A percentile compares a stretch with the other conserved stretches of the same genome.
Conservation (phyloP, 2,888 invertebrate genomes). For the Galerucella calmariensis region DNA sequence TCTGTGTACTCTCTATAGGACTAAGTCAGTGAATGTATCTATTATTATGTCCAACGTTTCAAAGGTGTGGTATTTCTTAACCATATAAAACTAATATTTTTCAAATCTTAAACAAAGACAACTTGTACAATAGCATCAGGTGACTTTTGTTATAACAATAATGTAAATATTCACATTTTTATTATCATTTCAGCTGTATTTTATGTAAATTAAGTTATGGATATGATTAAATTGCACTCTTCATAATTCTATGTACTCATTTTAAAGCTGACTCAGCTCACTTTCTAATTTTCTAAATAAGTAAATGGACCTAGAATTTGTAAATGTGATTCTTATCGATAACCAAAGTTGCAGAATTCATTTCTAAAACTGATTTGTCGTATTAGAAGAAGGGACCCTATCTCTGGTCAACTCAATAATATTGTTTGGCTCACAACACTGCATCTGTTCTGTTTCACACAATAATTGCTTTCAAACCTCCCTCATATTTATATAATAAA, state of each 20-base stretch:
- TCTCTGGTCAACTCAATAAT: neutral
- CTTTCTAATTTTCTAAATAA: too few relatives aligned
- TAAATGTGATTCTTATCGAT: neutral
- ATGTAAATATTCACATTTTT: neutral
- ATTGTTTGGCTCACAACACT: neutral
- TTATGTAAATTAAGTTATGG: neutral
- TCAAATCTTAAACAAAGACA: too few relatives aligned
- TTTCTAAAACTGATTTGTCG: neutral
- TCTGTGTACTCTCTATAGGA: too few relatives aligned
- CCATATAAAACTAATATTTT: too few relatives aligned
- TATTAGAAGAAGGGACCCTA: neutral
- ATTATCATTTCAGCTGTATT: neutral
- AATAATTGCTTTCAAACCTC: neutral
- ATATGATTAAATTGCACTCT: too few relatives aligned
- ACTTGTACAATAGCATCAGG: too few relatives aligned
- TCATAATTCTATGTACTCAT: neutral
- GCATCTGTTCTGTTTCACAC: neutral
- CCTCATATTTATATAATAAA: neutral
- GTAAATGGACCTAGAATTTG: neutral
- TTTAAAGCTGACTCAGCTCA: neutral
- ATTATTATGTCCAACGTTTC: too few relatives aligned
- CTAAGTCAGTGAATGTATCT: too few relatives aligned
- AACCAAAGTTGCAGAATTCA: neutral
- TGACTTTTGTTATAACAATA: neutral
- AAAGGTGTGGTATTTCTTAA: too few relatives aligned